Evolutionary conservation across 2,888 invertebrate species (phyloP).

Genomic region (Oxyteleia sp.): DNA sequence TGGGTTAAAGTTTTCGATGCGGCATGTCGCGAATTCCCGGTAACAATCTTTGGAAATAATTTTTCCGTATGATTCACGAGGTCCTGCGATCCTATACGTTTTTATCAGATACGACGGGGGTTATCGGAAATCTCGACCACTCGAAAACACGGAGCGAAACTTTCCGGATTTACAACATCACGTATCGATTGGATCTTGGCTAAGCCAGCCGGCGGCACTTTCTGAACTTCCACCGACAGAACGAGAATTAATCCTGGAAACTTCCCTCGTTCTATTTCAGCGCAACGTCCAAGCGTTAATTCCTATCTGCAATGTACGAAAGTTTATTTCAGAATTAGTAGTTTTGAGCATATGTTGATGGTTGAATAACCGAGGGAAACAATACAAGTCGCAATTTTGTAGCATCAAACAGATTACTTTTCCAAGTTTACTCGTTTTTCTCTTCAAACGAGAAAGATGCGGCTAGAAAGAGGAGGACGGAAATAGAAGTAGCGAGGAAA

Average conservation of each 20-base stretch:
- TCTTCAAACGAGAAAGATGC: too few relatives aligned
- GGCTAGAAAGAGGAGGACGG: too few relatives aligned
- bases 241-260: constrained; percentile 84
- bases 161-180: constrained; percentile 73
- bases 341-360: constrained; percentile 79
- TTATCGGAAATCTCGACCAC: constrained; percentile 73
- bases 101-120: constrained; percentile 64
- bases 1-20: constrained; percentile 32
- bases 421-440: too few relatives aligned
- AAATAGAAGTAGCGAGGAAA: background rate
- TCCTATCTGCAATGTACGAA: constrained; percentile 74
- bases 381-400: constrained; percentile 46
- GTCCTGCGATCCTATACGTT: constrained; percentile 49
- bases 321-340: constrained; percentile 79
- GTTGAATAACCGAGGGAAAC: constrained; percentile 61
- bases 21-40: constrained; percentile 48
- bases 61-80: constrained; percentile 62
- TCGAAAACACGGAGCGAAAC: constrained; percentile 72
- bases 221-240: constrained; percentile 81
- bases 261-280: constrained; percentile 79
- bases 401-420: constrained; percentile 8
- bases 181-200: constrained; percentile 72
- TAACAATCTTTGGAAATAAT: constrained; percentile 63
- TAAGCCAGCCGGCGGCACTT: constrained; percentile 76
- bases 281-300: constrained; percentile 76